phyloP scores from a whole-genome alignment of 1,140 invertebrate species.

The Rhopalosiphum padi region DNA sequence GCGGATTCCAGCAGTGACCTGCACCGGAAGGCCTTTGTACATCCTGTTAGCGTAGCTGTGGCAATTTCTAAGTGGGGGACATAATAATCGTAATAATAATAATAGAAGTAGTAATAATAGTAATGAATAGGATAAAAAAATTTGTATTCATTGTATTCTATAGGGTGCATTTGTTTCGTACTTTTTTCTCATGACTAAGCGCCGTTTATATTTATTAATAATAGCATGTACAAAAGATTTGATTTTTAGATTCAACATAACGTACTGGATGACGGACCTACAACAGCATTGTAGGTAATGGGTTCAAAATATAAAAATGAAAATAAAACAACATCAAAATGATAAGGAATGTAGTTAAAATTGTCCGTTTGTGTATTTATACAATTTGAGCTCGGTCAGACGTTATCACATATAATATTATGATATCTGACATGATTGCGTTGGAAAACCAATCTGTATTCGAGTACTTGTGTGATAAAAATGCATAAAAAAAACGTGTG shows the following conservation, averaged over 20 bases:
- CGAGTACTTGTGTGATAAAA: slow-evolving; percentile 19
- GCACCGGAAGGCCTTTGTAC: slow-evolving; percentile 48
- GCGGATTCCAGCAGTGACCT: slow-evolving; percentile 49
- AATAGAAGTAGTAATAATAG: background rate
- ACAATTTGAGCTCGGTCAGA: background rate
- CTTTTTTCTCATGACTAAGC: slow-evolving; percentile 57
- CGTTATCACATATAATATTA: background rate
- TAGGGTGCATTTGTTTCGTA: slow-evolving; percentile 1
- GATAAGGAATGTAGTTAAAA: background rate
- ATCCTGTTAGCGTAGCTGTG: background rate
- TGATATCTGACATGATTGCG: background rate
- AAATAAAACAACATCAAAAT: background rate
- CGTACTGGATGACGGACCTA: background rate
- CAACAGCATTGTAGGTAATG: background rate
- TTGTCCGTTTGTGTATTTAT: background rate
- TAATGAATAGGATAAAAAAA: slow-evolving; percentile 38
- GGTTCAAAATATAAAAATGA: background rate
- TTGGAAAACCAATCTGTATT: background rate
- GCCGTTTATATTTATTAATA: slow-evolving; percentile 34
- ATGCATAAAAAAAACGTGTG: background rate
- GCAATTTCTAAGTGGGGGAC: slow-evolving; percentile 34
- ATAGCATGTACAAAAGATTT: slow-evolving; percentile 37
- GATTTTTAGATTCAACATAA: slow-evolving; percentile 48
- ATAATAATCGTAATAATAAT: slow-evolving; percentile 43
- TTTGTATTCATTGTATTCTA: background rate